A percentile compares a stretch with the other conserved stretches of the same genome.
These are phyloP conservation scores for Luehdorfia chinensis DNA, from an alignment of 1,140 invertebrate species.

Conservation along the genomic window DNA sequence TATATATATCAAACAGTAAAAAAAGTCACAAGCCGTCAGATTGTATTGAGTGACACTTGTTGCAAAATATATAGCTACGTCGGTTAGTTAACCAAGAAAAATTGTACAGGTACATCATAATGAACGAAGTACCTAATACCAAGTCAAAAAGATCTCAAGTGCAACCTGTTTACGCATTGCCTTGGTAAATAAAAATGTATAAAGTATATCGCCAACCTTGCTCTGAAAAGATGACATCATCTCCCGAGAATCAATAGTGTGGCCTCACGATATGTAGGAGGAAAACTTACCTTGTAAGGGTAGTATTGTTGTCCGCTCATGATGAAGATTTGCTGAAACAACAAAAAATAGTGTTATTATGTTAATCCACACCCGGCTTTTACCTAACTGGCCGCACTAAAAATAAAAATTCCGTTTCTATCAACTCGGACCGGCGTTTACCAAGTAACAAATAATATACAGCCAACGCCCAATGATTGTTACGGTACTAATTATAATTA, in stretches of 20 bases:
- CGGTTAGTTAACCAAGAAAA: no score
- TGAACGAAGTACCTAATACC: no score
- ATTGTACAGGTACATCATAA: no score
- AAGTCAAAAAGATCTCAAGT: constrained; percentile 5
- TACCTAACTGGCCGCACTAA: constrained; percentile 33
- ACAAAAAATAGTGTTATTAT: constrained; percentile 29
- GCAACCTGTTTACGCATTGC: constrained; percentile 23
- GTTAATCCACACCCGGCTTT: constrained; percentile 35
- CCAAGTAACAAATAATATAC: constrained; percentile 46
- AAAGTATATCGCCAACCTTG: constrained; percentile 42
- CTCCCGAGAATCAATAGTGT: constrained; percentile 58
- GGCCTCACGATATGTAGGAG: constrained; percentile 56
- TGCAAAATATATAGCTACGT: no score
- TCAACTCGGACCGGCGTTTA: constrained; percentile 55
- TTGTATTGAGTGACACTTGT: no score
- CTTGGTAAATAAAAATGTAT: constrained; percentile 24
- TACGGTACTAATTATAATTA: no score
- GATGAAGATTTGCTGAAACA: constrained; percentile 55
- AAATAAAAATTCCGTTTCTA: constrained; percentile 52
- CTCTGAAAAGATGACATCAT: constrained; percentile 70
- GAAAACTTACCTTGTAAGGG: constrained; percentile 75
- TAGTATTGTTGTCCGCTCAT: constrained; percentile 76
- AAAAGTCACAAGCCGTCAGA: no score
- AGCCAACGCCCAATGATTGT: constrained; percentile 17
- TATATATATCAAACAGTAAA: no score